Evolutionary conservation across 23 tunicate species (phyloP).

Genomic region (Trididemnum nubilum): DNA sequence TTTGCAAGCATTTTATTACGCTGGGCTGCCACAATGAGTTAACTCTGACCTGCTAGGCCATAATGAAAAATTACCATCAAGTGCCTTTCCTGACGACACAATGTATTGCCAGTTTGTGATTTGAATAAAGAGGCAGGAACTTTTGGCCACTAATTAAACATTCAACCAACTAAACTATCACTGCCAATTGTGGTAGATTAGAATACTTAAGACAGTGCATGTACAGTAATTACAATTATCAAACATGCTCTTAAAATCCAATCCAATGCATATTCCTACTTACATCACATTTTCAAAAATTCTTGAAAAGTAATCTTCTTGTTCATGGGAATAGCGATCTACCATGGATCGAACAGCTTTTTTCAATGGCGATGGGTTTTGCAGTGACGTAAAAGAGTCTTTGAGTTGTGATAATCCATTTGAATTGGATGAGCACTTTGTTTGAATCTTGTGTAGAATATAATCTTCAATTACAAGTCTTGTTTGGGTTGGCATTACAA

Average conservation of each 20-base stretch:
- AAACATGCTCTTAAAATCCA: not conserved
- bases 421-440: not conserved
- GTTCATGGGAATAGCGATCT: slow-evolving; percentile 7
- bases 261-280: not conserved
- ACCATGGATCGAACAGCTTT: slow-evolving; percentile 49
- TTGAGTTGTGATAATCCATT: not conserved
- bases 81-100: too few species aligned
- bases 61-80: too few species aligned
- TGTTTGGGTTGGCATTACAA: slow-evolving; percentile 29
- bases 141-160: too few species aligned
- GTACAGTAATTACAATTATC: too few species aligned
- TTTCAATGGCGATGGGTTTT: slow-evolving; percentile 49
- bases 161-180: too few species aligned
- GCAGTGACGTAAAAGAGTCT: slow-evolving; percentile 10
- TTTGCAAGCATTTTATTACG: too few species aligned
- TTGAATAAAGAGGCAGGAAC: too few species aligned
- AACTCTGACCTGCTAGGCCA: too few species aligned
- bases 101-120: too few species aligned
- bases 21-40: too few species aligned
- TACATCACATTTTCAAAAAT: not conserved
- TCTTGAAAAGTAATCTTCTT: not conserved
- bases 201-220: too few species aligned
- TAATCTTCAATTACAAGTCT: slow-evolving; percentile 75
- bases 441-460: slow-evolving; percentile 45
- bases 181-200: too few species aligned